phyloP scores from a whole-genome alignment of 1,140 invertebrate genomes.

The Amyelois transitella region DNA sequence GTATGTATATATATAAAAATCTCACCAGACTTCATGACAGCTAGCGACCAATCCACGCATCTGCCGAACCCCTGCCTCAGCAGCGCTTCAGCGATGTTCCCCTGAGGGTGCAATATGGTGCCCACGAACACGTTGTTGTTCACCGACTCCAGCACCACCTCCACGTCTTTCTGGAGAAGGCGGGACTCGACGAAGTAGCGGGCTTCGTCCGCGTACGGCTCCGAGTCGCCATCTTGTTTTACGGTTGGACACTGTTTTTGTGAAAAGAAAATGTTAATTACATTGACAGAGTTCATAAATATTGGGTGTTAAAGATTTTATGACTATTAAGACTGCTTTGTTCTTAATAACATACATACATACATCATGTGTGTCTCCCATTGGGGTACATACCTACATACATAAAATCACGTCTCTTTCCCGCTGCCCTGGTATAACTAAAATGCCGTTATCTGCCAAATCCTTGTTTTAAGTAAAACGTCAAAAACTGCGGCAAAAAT shows the following conservation, averaged over 20 bases:
- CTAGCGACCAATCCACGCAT: conserved; percentile 98
- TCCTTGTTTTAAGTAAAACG: no score
- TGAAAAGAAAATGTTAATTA: not conserved
- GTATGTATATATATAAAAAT: not conserved
- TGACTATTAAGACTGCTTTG: no score
- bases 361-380: no score
- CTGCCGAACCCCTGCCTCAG: conserved; percentile 94
- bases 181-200: conserved; percentile 93
- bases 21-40: conserved; percentile 84
- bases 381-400: no score
- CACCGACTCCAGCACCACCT: conserved; percentile 92
- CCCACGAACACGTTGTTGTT: conserved; percentile 96
- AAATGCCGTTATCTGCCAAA: no score
- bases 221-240: conserved; percentile 61
- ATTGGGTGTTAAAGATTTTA: no score
- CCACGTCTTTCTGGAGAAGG: conserved; percentile 94
- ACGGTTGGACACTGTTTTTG: conserved; percentile 45
- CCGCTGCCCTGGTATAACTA: no score
- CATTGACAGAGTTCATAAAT: not conserved
- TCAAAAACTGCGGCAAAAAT: no score
- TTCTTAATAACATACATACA: no score
- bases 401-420: no score
- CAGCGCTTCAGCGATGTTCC: conserved; percentile 96
- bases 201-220: conserved; percentile 73
- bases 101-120: conserved; percentile 92